phyloP scores from a whole-genome alignment of 2,888 invertebrate species.

The Pristionchus arcanus region DNA sequence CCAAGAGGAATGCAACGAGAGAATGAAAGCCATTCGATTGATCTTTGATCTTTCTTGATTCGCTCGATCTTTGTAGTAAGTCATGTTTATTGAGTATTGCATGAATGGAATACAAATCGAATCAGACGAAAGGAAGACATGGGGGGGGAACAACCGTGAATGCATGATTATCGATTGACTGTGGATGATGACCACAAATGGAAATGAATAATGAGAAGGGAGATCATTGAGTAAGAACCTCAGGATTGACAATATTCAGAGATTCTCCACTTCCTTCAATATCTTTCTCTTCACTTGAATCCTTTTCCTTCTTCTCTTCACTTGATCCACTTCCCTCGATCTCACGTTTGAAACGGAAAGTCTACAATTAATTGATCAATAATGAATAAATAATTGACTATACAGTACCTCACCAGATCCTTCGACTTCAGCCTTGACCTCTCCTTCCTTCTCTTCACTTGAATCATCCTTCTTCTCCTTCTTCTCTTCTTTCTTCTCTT shows the following conservation, averaged over 20 bases:
- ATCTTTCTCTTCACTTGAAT: slow-evolving; percentile 1
- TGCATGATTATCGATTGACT: slow-evolving; percentile 17
- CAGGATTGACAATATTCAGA: background rate
- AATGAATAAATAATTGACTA: background rate
- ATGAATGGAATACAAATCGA: background rate
- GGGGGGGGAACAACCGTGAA: slow-evolving; percentile 23
- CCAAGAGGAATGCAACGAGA: background rate
- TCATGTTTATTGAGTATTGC: slow-evolving; percentile 24
- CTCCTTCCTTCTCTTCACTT: slow-evolving; percentile 2
- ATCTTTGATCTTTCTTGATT: background rate
- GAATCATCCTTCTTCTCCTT: slow-evolving; percentile 13
- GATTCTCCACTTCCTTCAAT: slow-evolving; percentile 39
- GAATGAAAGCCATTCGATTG: background rate
- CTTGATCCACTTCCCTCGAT: slow-evolving; percentile 28
- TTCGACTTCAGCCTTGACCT: background rate
- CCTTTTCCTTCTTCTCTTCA: slow-evolving; percentile 20
- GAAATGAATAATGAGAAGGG: background rate
- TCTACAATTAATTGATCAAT: background rate
- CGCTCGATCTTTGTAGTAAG: background rate
- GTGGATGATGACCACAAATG: background rate
- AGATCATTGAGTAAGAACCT: slow-evolving; percentile 27
- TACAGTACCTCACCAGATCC: slow-evolving; percentile 43
- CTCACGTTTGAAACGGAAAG: slow-evolving; percentile 24
- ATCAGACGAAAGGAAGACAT: background rate
- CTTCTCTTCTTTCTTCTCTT: background rate